Evolutionary conservation across 2,888 invertebrate species (phyloP).

Genomic region (Itoplectis maculator): DNA sequence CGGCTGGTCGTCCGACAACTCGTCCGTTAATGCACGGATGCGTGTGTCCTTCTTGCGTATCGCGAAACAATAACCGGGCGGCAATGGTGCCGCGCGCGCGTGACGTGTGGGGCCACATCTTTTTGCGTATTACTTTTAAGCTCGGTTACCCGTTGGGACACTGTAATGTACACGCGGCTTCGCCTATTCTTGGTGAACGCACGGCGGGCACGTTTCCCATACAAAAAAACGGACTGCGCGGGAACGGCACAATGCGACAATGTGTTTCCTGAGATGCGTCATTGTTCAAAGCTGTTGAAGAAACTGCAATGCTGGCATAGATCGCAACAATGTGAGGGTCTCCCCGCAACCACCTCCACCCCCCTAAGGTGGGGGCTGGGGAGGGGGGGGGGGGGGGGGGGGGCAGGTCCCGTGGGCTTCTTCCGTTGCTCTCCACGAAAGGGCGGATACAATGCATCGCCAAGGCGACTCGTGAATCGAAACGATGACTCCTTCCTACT

Average conservation of each 20-base stretch:
- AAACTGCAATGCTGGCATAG: slow-evolving; percentile 74
- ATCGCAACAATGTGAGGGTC: slow-evolving; percentile 76
- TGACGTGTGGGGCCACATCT: slow-evolving; percentile 21
- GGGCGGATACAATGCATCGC: neutral
- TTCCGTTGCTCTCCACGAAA: slow-evolving; percentile 5
- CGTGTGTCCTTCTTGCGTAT: slow-evolving; percentile 12
- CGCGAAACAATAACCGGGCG: neutral
- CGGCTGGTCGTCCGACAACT: slow-evolving; percentile 20
- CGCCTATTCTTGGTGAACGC: slow-evolving; percentile 36
- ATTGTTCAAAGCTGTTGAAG: slow-evolving; percentile 78
- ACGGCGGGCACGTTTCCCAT: slow-evolving; percentile 11
- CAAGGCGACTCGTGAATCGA: slow-evolving; percentile 33
- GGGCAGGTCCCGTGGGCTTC: slow-evolving; percentile 68
- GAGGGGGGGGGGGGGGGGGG: too few relatives aligned
- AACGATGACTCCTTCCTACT: slow-evolving; percentile 33
- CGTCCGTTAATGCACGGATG: slow-evolving; percentile 28
- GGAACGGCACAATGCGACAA: slow-evolving; percentile 71
- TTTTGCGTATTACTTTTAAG: slow-evolving; percentile 73
- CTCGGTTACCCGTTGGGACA: slow-evolving; percentile 73
- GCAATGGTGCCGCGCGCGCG: slow-evolving; percentile 2
- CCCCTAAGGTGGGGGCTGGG: too few relatives aligned
- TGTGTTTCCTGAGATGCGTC: slow-evolving; percentile 72
- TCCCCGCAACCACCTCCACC: slow-evolving; percentile 7
- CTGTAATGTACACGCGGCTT: slow-evolving; percentile 35
- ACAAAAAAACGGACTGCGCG: slow-evolving; percentile 24